Percentiles rank a stretch among this genome's conserved stretches.
These are phyloP conservation scores for Palythoa heliodiscus DNA, from an alignment of 92 coral and sea anemone genomes.

Conservation along the genomic window DNA sequence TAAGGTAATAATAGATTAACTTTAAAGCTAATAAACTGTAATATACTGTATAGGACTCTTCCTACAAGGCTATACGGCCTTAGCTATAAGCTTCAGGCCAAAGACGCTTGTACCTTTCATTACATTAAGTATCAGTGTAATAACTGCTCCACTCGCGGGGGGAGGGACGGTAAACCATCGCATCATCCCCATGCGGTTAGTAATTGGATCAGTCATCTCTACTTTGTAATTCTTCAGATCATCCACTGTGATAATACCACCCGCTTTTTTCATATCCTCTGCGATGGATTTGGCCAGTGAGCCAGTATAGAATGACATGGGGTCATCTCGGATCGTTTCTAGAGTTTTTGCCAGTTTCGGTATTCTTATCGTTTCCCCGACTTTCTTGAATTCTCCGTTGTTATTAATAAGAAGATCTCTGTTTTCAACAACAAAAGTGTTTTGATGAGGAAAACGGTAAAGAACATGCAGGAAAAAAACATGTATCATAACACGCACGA, in stretches of 20 bases:
- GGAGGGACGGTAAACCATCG: constrained; percentile 52
- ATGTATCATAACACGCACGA: too few relatives aligned
- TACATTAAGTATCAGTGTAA: constrained; percentile 53
- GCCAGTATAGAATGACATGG: constrained; percentile 58
- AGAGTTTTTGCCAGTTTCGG: constrained; percentile 59
- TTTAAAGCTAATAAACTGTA: not conserved
- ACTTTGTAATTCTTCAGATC: constrained; percentile 51
- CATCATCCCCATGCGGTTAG: constrained; percentile 25
- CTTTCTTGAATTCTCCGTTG: constrained; percentile 25
- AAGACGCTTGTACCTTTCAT: constrained; percentile 49
- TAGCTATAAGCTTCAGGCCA: too few relatives aligned
- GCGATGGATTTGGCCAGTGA: constrained; percentile 50
- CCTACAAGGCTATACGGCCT: too few relatives aligned
- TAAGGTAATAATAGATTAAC: too few relatives aligned
- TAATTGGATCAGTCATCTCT: constrained; percentile 7
- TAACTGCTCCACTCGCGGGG: constrained; percentile 63
- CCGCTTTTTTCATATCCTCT: constrained; percentile 48
- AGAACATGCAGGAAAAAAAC: too few relatives aligned
- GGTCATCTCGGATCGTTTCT: constrained; percentile 57
- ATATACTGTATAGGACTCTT: too few relatives aligned
- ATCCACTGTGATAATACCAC: constrained; percentile 49
- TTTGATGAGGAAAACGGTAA: not conserved
- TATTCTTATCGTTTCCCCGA: constrained; percentile 25
- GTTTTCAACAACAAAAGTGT: not conserved
- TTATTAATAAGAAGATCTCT: constrained; percentile 46